Base-by-base conservation (phyloP, 1,140 invertebrate genomes). In the Lanistes nyassanus region DNA sequence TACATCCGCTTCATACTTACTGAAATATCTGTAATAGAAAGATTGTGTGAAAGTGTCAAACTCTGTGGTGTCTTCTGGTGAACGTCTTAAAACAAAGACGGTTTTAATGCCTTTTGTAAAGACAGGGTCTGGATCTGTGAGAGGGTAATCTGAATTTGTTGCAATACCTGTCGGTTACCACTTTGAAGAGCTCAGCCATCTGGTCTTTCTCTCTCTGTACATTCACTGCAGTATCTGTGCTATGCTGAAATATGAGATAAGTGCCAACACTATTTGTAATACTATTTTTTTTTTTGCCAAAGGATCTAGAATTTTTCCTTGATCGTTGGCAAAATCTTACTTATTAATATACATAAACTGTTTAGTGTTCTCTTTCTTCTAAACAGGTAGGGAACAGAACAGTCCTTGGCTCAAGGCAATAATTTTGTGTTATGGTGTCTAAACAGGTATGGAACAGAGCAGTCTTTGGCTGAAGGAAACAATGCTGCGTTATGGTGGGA, bases 141-240 rank as follows among this genome's bases (percentile, higher is more conserved):
- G 34, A 66, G 4, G 34, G n/a, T 29, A 29, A 37, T n/a, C 3
- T 66, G 23, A 34, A 7, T 66, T 66, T n/a, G 11, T 16, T 16
- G 23, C 37, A n/a, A 19, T 42, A 69, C 67, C 67, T 69, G 67
- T 69, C 67, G 23, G 37, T 69, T 23, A 21, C n/a, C 23, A 51
- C 67, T 42, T 26, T 39, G 39, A 69, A 69, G 42, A 34, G 23
- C 26, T 69, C 39, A 0, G 67, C 67, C 67, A 69, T 69, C n/a
- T 11, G 13, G 56, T 60, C 56, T 53, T 23, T 13, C 13, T 53
- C 51, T 53, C 23, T 13, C 51, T 23, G 13, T 23, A 53, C 51
- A 53, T 23, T 60, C n/a, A 26, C 56, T 16, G 29, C 56, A 60
- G 5, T 9, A 26, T 3, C 29, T 19, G 9, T 23, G 11, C n/a